These are phyloP conservation scores for Catocala nupta DNA, from an alignment of 2,888 invertebrate genomes.

Conservation along the genomic window DNA sequence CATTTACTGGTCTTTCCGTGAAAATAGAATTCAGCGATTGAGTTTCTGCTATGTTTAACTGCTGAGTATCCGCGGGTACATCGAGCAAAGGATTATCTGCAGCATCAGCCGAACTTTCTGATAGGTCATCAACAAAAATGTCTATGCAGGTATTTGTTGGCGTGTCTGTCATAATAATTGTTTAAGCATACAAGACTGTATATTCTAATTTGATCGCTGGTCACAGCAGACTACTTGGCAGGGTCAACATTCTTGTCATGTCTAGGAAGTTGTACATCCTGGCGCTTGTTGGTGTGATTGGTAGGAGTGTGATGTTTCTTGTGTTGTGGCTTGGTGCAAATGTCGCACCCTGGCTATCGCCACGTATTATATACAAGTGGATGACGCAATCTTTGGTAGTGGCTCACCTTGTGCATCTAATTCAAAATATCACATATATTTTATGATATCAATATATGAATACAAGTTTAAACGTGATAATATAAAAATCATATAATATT, in stretches of 20 bases:
- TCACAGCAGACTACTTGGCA: not conserved
- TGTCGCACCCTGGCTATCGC: not conserved
- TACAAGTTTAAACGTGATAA: no score
- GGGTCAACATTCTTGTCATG: not conserved
- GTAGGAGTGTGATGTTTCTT: not conserved
- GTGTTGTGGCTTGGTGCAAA: not conserved
- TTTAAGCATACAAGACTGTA: not conserved
- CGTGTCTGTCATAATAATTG: not conserved
- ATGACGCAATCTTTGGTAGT: not conserved
- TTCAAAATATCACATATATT: no score
- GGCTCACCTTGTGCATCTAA: not conserved
- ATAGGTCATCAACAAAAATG: not conserved
- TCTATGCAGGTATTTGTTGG: not conserved
- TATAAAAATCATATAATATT: no score
- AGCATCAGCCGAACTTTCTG: not conserved
- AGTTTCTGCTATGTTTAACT: not conserved
- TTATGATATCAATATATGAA: no score
- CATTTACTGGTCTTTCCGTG: not conserved
- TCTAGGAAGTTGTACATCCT: not conserved
- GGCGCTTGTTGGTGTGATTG: not conserved
- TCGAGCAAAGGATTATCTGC: not conserved
- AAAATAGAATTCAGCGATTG: not conserved
- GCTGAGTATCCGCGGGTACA: no score
- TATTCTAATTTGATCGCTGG: not conserved
- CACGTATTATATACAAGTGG: not conserved